phyloP scores from a whole-genome alignment of 2,797 vertebrate species.

The Rhincodon typus region DNA sequence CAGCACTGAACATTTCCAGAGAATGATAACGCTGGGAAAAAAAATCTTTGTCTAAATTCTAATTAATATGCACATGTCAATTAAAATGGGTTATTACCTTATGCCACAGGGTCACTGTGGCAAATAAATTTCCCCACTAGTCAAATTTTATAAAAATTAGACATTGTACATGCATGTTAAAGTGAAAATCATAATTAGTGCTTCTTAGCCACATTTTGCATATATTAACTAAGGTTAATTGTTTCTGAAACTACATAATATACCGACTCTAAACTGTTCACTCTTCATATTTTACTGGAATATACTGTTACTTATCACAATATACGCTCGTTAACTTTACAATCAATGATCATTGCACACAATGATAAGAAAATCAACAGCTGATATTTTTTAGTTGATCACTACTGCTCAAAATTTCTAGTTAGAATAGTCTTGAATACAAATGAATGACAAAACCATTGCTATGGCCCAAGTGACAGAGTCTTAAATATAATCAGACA shows the following conservation, averaged over 20 bases:
- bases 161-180: conserved; percentile 37
- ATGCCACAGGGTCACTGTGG: conserved; percentile 35
- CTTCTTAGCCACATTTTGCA: conserved; percentile 37
- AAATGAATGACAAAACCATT: neutral
- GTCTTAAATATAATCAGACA: neutral
- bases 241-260: conserved; percentile 21
- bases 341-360: neutral
- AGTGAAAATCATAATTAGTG: conserved; percentile 38
- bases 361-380: neutral
- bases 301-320: neutral
- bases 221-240: conserved; percentile 33
- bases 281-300: neutral
- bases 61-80: conserved; percentile 38
- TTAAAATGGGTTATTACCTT: conserved; percentile 38
- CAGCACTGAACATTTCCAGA: conserved; percentile 31
- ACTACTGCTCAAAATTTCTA: neutral
- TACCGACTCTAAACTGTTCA: neutral
- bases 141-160: conserved; percentile 37
- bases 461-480: neutral
- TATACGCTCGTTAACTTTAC: neutral
- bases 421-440: neutral
- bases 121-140: conserved; percentile 35
- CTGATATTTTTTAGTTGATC: neutral
- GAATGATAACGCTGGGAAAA: conserved; percentile 25
- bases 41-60: conserved; percentile 33